Conservation (phyloP, 2,113 vertebrate genomes). For the Rhagologus leucostigma region DNA sequence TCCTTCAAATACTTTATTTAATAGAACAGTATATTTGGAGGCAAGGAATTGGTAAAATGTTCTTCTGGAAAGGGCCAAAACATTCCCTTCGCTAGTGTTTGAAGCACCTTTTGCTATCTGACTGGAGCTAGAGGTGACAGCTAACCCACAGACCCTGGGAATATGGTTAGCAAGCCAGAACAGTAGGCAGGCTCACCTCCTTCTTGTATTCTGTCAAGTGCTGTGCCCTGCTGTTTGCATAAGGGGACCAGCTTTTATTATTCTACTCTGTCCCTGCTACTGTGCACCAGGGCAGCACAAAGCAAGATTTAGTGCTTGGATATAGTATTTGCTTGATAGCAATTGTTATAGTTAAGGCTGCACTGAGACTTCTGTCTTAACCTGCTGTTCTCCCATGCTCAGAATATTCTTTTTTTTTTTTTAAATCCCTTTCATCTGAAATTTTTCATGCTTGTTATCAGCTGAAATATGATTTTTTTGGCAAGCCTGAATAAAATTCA, state of each 20-base stretch:
- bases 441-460: slow-evolving; percentile 48
- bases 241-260: slow-evolving; percentile 12
- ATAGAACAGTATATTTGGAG: neutral
- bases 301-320: slow-evolving; percentile 36
- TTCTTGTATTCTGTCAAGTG: neutral
- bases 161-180: neutral
- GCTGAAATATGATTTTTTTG: slow-evolving; percentile 5
- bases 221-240: slow-evolving; percentile 43
- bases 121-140: neutral
- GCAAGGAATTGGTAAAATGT: neutral
- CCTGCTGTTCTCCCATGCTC: slow-evolving; percentile 20
- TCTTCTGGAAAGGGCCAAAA: neutral
- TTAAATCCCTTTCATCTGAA: slow-evolving; percentile 11
- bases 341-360: slow-evolving; percentile 28
- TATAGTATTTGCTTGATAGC: slow-evolving; percentile 34
- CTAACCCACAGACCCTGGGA: slow-evolving; percentile 21
- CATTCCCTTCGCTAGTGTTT: neutral
- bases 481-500: slow-evolving; percentile 47
- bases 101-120: neutral
- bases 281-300: slow-evolving; percentile 42
- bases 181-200: slow-evolving; percentile 27
- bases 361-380: slow-evolving; percentile 1
- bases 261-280: slow-evolving; percentile 13
- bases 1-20: neutral
- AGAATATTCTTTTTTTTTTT: neutral